Percentiles rank a stretch among this genome's conserved stretches.
Evolutionary conservation across 1,140 invertebrate genomes (phyloP).

Genomic region (Wiebesia pumilae): DNA sequence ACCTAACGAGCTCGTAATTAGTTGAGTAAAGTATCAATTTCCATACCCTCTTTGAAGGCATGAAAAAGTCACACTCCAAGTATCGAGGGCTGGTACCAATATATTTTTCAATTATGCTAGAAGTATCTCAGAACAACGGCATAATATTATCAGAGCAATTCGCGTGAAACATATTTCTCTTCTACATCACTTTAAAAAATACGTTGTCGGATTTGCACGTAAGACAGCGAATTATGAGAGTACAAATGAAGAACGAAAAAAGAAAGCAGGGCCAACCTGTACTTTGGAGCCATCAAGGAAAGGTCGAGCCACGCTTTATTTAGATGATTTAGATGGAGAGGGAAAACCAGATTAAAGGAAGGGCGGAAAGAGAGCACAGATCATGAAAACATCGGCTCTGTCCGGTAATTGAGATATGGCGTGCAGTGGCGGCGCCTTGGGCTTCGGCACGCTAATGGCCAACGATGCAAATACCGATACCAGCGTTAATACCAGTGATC

Average conservation of each 20-base stretch:
- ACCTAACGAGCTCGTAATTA: not conserved
- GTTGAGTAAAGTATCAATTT: not conserved
- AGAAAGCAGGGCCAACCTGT: not conserved
- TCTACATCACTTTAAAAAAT: not conserved
- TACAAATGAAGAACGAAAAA: not conserved
- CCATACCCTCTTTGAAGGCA: not conserved
- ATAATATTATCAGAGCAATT: not conserved
- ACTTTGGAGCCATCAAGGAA: not conserved
- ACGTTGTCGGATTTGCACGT: not conserved
- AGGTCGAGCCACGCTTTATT: not conserved
- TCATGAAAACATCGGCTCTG: conserved; percentile 65
- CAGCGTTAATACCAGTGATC: conserved; percentile 65
- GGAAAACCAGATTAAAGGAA: conserved; percentile 36
- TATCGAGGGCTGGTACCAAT: not conserved
- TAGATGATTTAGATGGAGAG: conserved; percentile 31
- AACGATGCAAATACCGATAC: conserved; percentile 71
- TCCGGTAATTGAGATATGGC: conserved; percentile 69
- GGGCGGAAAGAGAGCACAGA: conserved; percentile 57
- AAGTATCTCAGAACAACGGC: not conserved
- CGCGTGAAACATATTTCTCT: not conserved
- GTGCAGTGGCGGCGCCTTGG: conserved; percentile 56
- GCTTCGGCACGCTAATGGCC: conserved; percentile 65
- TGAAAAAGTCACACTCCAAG: not conserved
- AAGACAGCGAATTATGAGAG: not conserved
- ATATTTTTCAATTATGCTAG: not conserved